Conservation (phyloP, 2,888 invertebrate species). For the Chromoteleia sp. region DNA sequence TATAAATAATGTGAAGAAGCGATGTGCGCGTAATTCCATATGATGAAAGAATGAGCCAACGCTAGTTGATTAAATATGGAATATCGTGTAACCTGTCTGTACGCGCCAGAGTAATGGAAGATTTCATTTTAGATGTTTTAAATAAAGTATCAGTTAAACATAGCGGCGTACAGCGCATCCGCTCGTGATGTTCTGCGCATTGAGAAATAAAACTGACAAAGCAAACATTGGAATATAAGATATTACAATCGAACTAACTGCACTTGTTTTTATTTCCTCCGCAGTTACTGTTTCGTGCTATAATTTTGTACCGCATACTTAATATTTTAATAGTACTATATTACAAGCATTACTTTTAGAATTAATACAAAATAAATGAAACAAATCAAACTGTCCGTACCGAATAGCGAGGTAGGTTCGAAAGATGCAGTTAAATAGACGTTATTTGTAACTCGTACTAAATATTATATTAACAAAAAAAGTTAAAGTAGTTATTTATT, state of each 20-base stretch:
- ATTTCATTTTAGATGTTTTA: slow-evolving; percentile 67
- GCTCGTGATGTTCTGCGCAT: slow-evolving; percentile 17
- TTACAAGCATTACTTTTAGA: slow-evolving; percentile 14
- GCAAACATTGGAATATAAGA: slow-evolving; percentile 47
- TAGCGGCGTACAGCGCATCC: slow-evolving; percentile 24
- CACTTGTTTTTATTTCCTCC: slow-evolving; percentile 31
- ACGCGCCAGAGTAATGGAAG: slow-evolving; percentile 62
- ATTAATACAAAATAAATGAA: slow-evolving; percentile 15
- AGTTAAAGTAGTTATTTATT: no score
- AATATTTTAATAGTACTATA: slow-evolving; percentile 22
- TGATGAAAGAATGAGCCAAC: slow-evolving; percentile 65
- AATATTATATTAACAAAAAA: not conserved
- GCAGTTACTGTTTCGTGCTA: slow-evolving; percentile 7
- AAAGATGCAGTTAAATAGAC: not conserved
- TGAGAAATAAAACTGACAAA: slow-evolving; percentile 57
- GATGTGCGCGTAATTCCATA: slow-evolving; percentile 61
- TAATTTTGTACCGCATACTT: slow-evolving; percentile 35
- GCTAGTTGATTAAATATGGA: slow-evolving; percentile 65
- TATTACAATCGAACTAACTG: slow-evolving; percentile 48
- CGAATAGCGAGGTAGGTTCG: not conserved
- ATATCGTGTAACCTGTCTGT: slow-evolving; percentile 66
- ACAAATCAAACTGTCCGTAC: not conserved
- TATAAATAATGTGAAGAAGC: slow-evolving; percentile 67
- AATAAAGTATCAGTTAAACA: slow-evolving; percentile 66
- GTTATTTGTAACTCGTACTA: not conserved